Evolutionary conservation across 2,113 vertebrate species (phyloP).

Genomic region (Pao palembangensis): DNA sequence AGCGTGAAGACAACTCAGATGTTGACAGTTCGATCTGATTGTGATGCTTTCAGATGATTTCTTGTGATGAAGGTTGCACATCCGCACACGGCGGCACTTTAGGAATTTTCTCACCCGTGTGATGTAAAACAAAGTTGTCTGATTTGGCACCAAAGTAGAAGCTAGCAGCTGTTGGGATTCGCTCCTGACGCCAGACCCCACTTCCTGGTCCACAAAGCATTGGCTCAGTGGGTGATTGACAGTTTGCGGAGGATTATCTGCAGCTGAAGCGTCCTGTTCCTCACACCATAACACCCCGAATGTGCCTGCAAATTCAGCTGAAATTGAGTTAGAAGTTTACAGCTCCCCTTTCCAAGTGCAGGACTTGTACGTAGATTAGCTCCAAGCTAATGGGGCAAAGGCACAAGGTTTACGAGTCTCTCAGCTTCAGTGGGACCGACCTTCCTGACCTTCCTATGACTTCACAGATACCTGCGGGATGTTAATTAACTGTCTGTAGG

Average conservation of each 20-base stretch:
- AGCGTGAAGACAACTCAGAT: background rate
- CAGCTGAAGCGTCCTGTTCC: background rate
- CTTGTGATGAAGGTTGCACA: constrained; percentile 3
- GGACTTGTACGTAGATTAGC: too few species aligned
- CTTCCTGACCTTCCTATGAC: constrained; percentile 1
- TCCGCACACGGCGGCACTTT: too few species aligned
- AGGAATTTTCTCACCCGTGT: background rate
- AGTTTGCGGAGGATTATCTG: background rate
- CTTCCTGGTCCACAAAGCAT: too few species aligned
- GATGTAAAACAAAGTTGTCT: too few species aligned
- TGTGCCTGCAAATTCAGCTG: background rate
- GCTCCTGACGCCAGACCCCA: background rate
- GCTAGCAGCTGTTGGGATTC: constrained; percentile 1
- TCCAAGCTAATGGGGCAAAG: too few species aligned
- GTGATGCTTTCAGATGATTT: constrained; percentile 14
- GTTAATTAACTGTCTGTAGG: constrained; percentile 20
- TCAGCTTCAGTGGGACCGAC: background rate
- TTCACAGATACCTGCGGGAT: constrained; percentile 18
- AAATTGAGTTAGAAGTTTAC: background rate
- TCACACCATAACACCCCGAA: background rate
- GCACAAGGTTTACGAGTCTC: too few species aligned
- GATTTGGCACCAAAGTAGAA: background rate
- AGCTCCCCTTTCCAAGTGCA: too few species aligned
- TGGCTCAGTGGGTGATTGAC: background rate
- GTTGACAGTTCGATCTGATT: constrained; percentile 6